Base-by-base conservation (phyloP, 2,797 vertebrate species). In the Enteromius paludinosus region DNA sequence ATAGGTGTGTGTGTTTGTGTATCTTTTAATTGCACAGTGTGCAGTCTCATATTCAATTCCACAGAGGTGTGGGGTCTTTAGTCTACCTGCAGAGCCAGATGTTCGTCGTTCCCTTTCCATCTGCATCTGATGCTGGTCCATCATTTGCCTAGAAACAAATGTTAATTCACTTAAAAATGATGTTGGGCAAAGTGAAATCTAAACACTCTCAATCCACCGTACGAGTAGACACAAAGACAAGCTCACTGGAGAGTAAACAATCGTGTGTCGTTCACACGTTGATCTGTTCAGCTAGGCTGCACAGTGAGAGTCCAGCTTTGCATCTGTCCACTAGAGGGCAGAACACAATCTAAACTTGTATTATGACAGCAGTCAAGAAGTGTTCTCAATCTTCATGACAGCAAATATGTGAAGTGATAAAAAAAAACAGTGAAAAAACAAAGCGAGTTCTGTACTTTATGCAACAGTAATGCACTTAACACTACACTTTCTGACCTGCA, bases 101-200 rank as follows among this genome's bases (percentile, higher is more conserved):
- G 96, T 95, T 83, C 97, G 96, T 89, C 97, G 96, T 92, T 99
- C 97, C 88, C 98, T 93, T 89, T 98, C 96, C 89, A 98, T 97
- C 89, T 98, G 96, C 91, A 96, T 94, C 92, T 96, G 97, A 92
- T 97, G 96, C 89, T 97, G 96, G 87, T 97, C 97, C 94, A 99
- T 96, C 97, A 97, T 97, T 92, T 96, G 96, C 94, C 98, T 99
- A 89, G 77, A 90, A 33, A 80, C n/a, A 86, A 49, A 83, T 43
- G n/a, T 30, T 70, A 14, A 81, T 45, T 82, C 47, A 2, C n/a
- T 38, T 82, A 59, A 81, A 49, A 62, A 70, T 49, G 25, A 73
- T 49, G 70, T 54, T 62, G 23, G 20, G 76, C 25, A 43, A 62
- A 45, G 5, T n/a, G 2, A 43, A 25, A 17, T 56, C 43, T 14